Conservation (phyloP, 2,888 invertebrate species). For the Drosophila flavopinicola region DNA sequence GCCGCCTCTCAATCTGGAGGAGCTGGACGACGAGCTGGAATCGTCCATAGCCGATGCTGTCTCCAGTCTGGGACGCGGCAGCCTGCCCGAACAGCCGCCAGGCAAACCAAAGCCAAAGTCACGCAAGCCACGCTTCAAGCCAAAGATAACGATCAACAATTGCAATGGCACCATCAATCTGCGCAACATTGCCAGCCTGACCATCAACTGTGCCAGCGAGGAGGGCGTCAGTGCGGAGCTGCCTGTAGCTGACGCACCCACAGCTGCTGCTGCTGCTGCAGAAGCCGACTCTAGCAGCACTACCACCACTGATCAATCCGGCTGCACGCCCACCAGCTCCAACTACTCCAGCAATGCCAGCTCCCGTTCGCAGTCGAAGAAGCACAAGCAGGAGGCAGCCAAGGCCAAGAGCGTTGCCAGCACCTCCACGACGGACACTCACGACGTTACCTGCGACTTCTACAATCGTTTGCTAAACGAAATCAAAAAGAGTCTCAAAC, state of each 20-base stretch:
- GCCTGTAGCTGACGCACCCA: constrained; percentile 49
- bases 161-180: constrained; percentile 84
- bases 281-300: constrained; percentile 40
- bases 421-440: constrained; percentile 63
- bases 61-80: constrained; percentile 72
- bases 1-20: constrained; percentile 80
- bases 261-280: constrained; percentile 10
- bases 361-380: constrained; percentile 80
- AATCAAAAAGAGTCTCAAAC: constrained; percentile 82
- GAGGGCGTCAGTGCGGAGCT: constrained; percentile 77
- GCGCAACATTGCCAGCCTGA: constrained; percentile 83
- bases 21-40: constrained; percentile 79
- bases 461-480: constrained; percentile 84
- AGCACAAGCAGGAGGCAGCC: constrained; percentile 43
- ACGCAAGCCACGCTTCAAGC: constrained; percentile 79
- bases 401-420: constrained; percentile 36
- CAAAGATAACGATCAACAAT: constrained; percentile 84
- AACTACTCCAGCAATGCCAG: constrained; percentile 79
- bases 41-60: constrained; percentile 81
- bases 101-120: constrained; percentile 52
- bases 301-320: constrained; percentile 59
- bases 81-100: constrained; percentile 38
- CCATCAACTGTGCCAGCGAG: constrained; percentile 83
- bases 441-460: constrained; percentile 83
- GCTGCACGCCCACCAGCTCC: constrained; percentile 69